Conservation (phyloP, 2,113 vertebrate species). For the Dipodomys merriami region DNA sequence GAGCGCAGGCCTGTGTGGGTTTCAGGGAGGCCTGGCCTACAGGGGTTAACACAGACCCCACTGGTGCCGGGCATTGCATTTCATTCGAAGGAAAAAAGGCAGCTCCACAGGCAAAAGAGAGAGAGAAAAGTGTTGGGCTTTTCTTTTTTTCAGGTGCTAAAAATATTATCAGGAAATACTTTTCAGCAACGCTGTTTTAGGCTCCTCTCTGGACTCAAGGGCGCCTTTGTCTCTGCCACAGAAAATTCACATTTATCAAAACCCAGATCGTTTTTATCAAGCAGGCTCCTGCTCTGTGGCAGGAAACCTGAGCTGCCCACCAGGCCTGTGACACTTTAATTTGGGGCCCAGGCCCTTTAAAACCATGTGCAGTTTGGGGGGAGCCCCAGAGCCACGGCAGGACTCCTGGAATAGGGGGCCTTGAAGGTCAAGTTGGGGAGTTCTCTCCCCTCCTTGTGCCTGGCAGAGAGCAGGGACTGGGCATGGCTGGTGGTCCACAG, state of each 20-base stretch:
- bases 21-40: background rate
- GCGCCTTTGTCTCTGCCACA: slow-evolving; percentile 83
- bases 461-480: background rate
- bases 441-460: background rate
- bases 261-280: slow-evolving; percentile 72
- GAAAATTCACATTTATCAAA: slow-evolving; percentile 78
- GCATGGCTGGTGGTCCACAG: background rate
- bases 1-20: background rate
- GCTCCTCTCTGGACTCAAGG: slow-evolving; percentile 81
- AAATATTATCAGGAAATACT: slow-evolving; percentile 88
- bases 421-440: background rate
- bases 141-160: slow-evolving; percentile 82
- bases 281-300: slow-evolving; percentile 28
- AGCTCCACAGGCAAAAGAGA: slow-evolving; percentile 34
- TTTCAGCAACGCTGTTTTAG: slow-evolving; percentile 82
- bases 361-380: background rate
- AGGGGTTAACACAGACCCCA: slow-evolving; percentile 42
- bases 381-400: background rate
- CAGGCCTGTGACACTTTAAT: slow-evolving; percentile 62
- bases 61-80: slow-evolving; percentile 43
- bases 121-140: background rate
- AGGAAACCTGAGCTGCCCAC: slow-evolving; percentile 66
- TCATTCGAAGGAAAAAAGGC: background rate
- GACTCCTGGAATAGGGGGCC: background rate
- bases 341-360: slow-evolving; percentile 44